Evolutionary conservation across 2,113 vertebrate species (phyloP).

Genomic region (Cyprinodon tularosa): DNA sequence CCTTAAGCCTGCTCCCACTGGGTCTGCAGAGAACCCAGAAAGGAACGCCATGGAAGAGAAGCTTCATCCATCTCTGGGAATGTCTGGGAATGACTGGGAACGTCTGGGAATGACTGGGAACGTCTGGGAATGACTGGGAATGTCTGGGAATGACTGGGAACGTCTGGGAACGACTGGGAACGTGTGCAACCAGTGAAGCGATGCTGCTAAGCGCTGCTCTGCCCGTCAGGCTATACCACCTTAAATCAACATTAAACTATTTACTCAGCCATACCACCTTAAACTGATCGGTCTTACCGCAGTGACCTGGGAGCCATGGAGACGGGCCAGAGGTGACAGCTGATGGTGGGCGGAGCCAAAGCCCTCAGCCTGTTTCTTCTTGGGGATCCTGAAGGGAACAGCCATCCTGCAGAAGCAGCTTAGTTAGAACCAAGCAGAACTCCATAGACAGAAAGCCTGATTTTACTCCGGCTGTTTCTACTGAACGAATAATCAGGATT

Average conservation of each 20-base stretch:
- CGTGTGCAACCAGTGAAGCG: no score
- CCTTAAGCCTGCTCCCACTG: conserved; percentile 4
- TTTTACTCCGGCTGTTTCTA: no score
- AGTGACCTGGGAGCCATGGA: conserved; percentile 33
- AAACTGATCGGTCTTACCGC: background rate
- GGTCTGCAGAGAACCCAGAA: no score
- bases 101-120: background rate
- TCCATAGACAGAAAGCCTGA: no score
- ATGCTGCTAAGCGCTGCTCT: background rate
- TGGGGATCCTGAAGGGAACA: conserved; percentile 68
- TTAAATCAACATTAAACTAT: background rate
- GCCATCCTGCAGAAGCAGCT: conserved; percentile 49
- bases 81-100: no score
- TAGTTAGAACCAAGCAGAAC: no score
- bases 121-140: background rate
- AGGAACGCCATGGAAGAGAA: no score
- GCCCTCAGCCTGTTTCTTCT: conserved; percentile 49
- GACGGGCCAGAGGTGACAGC: conserved; percentile 69
- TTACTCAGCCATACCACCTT: conserved; percentile 22
- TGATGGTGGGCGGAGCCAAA: conserved; percentile 36
- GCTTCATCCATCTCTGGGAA: no score
- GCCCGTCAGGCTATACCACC: background rate
- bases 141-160: background rate
- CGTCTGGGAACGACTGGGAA: no score
- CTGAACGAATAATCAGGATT: no score